Conservation (phyloP, 1,140 invertebrate species). For the Microplitis mediator region DNA sequence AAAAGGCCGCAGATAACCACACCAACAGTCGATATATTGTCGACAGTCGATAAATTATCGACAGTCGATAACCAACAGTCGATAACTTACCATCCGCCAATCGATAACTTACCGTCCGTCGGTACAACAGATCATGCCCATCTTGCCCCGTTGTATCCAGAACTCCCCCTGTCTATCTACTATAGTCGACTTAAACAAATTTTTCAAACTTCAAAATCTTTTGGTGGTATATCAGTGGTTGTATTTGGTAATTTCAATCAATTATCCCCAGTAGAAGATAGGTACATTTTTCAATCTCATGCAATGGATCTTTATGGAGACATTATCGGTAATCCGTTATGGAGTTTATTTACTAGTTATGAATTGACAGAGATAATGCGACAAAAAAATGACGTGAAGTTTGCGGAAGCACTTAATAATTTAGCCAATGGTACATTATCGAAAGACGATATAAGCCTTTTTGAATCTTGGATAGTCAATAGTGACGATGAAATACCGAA, state of each 20-base stretch:
- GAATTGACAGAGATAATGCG: conserved; percentile 40
- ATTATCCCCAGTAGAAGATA: conserved; percentile 37
- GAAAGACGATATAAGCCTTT: conserved; percentile 20
- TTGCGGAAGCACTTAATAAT: conserved; percentile 36
- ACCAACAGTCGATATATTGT: no score
- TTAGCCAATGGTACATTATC: conserved; percentile 23
- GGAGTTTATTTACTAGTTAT: conserved; percentile 36
- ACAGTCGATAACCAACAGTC: no score
- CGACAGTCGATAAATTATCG: no score
- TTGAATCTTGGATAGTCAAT: conserved; percentile 20
- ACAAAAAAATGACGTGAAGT: conserved; percentile 37
- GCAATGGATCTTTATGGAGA: not conserved
- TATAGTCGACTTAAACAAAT: conserved; percentile 44
- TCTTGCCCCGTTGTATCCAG: no score
- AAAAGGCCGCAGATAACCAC: no score
- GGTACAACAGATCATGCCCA: no score
- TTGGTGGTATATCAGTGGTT: conserved; percentile 39
- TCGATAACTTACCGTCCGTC: no score
- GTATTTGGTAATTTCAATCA: conserved; percentile 40
- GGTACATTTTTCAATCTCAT: conserved; percentile 21
- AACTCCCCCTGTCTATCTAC: no score
- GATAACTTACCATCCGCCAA: no score
- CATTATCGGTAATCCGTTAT: conserved; percentile 21
- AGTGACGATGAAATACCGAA: conserved; percentile 5
- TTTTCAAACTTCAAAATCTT: conserved; percentile 30